Percentiles rank a stretch among this genome's conserved stretches.
Evolutionary conservation across 2,113 vertebrate genomes (phyloP).

Genomic region (Chinchilla lanigera): DNA sequence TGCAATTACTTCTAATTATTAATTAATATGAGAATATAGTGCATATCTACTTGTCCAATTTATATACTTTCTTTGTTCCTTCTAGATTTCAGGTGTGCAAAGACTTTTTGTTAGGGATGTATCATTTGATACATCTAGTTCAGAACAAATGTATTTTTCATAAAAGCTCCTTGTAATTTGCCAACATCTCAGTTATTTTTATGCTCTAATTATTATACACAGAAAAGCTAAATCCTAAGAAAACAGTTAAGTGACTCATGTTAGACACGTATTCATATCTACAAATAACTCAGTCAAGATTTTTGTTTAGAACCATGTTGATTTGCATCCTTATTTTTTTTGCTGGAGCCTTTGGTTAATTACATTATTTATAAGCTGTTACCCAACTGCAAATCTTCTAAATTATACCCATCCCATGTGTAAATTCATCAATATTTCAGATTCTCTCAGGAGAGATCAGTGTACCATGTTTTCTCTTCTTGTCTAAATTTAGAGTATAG

Average conservation of each 20-base stretch:
- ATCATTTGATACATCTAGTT: not conserved
- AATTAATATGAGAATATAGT: not conserved
- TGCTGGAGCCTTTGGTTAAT: slow-evolving; percentile 24
- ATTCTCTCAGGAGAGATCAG: not conserved
- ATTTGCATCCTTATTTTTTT: not conserved
- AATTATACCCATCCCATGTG: not conserved
- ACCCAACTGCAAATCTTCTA: not conserved
- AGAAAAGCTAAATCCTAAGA: slow-evolving; percentile 1
- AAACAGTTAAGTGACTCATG: slow-evolving; percentile 18
- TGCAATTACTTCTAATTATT: slow-evolving; percentile 17
- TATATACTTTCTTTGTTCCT: not conserved
- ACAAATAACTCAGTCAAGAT: slow-evolving; percentile 18
- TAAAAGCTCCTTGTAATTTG: not conserved
- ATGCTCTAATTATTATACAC: slow-evolving; percentile 12
- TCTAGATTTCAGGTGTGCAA: slow-evolving; percentile 9
- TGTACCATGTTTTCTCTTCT: not conserved
- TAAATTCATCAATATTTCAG: slow-evolving; percentile 47
- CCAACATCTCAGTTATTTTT: not conserved
- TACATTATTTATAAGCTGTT: slow-evolving; percentile 27
- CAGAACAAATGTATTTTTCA: slow-evolving; percentile 46
- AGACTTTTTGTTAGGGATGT: not conserved
- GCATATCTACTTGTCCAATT: not conserved
- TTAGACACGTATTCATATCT: not conserved
- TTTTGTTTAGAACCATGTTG: slow-evolving; percentile 6
- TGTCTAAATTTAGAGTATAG: not conserved